Evolutionary conservation across 2,888 invertebrate genomes (phyloP).

Genomic region (Ormyrus nitidulus): DNA sequence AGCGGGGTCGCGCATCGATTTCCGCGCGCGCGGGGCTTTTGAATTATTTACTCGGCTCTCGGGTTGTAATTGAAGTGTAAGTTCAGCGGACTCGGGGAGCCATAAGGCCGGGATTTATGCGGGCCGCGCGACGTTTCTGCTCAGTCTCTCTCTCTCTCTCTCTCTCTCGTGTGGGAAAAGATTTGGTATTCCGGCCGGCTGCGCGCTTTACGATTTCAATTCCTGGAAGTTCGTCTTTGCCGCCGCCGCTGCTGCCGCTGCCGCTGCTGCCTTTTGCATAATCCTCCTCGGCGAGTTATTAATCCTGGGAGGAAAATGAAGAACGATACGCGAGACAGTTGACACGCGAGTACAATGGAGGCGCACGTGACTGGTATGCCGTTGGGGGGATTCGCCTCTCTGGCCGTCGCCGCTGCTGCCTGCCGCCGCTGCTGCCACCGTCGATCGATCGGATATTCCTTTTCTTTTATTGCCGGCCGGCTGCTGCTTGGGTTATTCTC

Average conservation of each 20-base stretch:
- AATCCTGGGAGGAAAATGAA: constrained; percentile 32
- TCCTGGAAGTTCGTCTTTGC: constrained; percentile 46
- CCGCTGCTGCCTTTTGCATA: neutral
- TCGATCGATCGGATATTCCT: constrained; percentile 14
- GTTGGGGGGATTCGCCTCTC: constrained; percentile 10
- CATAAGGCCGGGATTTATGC: constrained; percentile 48
- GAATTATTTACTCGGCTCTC: constrained; percentile 31
- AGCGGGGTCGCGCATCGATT: constrained; percentile 2
- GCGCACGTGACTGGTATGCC: constrained; percentile 31
- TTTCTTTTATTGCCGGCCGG: too few species aligned
- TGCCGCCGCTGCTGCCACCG: too few species aligned
- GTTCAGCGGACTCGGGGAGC: neutral
- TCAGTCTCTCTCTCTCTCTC: neutral
- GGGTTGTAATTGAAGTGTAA: constrained; percentile 31
- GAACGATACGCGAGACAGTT: constrained; percentile 9
- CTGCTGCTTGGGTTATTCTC: too few species aligned
- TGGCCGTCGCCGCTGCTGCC: constrained; percentile 55
- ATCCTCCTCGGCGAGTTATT: constrained; percentile 15
- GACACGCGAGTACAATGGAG: constrained; percentile 29
- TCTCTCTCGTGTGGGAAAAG: constrained; percentile 38
- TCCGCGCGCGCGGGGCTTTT: neutral
- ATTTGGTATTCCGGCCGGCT: constrained; percentile 53
- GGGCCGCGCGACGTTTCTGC: constrained; percentile 42
- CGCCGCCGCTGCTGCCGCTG: neutral
- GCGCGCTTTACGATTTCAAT: constrained; percentile 67